Conservation (phyloP, 2,888 invertebrate genomes). For the Chloromyia formosa region DNA sequence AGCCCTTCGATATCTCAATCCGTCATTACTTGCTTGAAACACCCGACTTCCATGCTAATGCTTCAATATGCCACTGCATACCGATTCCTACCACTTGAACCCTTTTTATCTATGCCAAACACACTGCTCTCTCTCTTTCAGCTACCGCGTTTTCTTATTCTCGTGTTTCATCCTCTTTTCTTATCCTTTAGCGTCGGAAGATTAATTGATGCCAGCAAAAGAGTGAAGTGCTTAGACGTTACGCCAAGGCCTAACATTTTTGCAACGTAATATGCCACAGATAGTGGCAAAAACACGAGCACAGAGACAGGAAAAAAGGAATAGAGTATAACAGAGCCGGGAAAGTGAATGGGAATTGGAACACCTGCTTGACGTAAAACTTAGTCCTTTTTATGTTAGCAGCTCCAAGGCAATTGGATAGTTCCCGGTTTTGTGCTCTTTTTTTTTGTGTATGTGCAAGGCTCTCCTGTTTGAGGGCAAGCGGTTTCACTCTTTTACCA, state of each 20-base stretch:
- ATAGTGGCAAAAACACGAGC: constrained; percentile 21
- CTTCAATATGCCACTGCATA: neutral
- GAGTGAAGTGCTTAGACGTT: constrained; percentile 32
- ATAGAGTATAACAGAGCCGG: too few species aligned
- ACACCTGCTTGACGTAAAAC: constrained; percentile 43
- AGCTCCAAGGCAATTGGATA: constrained; percentile 29
- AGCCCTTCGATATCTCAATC: too few species aligned
- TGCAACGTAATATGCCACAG: constrained; percentile 27
- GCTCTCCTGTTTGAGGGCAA: too few species aligned
- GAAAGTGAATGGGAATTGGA: constrained; percentile 44
- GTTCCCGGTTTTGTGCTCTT: constrained; percentile 17
- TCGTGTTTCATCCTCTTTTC: neutral
- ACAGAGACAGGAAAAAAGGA: too few species aligned
- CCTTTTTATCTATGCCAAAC: neutral
- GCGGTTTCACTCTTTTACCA: too few species aligned
- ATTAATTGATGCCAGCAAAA: constrained; percentile 28
- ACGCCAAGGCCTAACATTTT: constrained; percentile 12
- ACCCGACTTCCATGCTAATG: too few species aligned
- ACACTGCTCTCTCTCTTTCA: neutral
- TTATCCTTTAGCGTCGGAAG: neutral
- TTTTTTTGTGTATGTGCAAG: neutral
- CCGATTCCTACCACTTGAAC: neutral
- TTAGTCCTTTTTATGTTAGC: constrained; percentile 11
- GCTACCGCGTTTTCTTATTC: neutral
- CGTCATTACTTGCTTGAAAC: too few species aligned